phyloP scores from a whole-genome alignment of 2,888 invertebrate species.

The Philonicus albiceps region DNA sequence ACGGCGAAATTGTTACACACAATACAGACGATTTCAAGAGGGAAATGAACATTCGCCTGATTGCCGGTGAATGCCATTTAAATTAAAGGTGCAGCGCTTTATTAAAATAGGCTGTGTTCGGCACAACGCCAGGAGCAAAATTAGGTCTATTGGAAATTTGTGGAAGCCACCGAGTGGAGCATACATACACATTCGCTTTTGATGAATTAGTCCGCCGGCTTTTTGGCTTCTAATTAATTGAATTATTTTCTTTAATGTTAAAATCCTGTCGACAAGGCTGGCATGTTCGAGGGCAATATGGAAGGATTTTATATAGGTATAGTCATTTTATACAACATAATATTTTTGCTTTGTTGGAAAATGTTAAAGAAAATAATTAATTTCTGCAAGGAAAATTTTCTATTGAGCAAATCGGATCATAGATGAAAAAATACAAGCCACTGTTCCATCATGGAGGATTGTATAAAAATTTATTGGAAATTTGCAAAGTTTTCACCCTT shows the following conservation, averaged over 20 bases:
- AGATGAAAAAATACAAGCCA: not conserved
- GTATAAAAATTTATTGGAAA: not conserved
- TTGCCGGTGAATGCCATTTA: not conserved
- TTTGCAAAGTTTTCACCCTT: not conserved
- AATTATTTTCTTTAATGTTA: not conserved
- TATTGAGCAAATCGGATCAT: not conserved
- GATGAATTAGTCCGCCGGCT: not conserved
- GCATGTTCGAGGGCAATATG: constrained; percentile 45
- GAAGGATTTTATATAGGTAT: not conserved
- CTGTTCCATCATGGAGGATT: not conserved
- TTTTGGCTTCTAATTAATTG: not conserved
- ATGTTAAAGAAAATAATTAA: not conserved
- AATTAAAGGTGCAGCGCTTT: not conserved
- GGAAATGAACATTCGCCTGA: not conserved
- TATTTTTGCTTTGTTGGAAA: not conserved
- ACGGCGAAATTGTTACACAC: not conserved
- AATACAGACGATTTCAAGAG: not conserved
- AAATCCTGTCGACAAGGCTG: not conserved
- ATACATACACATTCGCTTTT: not conserved
- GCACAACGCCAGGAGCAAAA: not conserved
- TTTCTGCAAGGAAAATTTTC: not conserved
- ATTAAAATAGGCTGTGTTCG: not conserved
- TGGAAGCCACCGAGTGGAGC: not conserved
- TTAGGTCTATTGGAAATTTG: not conserved
- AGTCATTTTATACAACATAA: not conserved